Base-by-base conservation (phyloP, 1,140 invertebrate genomes). In the Atta texana region DNA sequence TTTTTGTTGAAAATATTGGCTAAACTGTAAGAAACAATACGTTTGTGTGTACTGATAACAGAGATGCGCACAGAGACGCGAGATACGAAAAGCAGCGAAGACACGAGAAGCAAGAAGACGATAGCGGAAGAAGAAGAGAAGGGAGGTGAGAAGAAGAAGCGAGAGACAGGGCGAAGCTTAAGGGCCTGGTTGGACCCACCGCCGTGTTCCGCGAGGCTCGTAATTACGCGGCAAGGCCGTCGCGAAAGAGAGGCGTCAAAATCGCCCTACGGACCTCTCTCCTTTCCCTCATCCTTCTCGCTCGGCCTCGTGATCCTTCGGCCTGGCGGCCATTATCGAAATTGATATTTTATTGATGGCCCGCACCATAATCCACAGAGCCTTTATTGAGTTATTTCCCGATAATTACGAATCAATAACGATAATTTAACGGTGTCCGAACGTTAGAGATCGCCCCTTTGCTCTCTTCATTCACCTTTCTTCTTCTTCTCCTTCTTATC, bases 321-420 rank as follows among this genome's bases (percentile, higher is more conserved):
- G 39, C 84, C 86, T 89, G 90, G 85, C 93, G 90, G 86, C 94
- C 91, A 95, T 95, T 94, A 94, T 92, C 92, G 87, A 95, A 95
- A 95, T 95, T 95, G 94, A 95, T 95, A 95, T 95, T 95, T 95
- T 94, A 95, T 95, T 94, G 94, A 94, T 89, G 88, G 84, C 86
- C 87, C 90, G 88, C 77, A 87, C 59, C 88, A 86, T 91, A 92
- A 92, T 92, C 77, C 90, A 87, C 76, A 78, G 88, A 81, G 44
- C 86, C 84, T 77, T 94, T 95, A 94, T 95, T 94, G 94, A 94
- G 93, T 94, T 94, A 94, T 94, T 94, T 94, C 90, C 71, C 89
- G 89, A 93, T 92, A 94, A 95, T 95, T 94, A 93, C 91, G 91
- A 93, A 94, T 93, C 94, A 93, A 92, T 93, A 92, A 94, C 86